Base-by-base conservation (phyloP, 1,140 invertebrate genomes). In the Drosophila micromelanica region DNA sequence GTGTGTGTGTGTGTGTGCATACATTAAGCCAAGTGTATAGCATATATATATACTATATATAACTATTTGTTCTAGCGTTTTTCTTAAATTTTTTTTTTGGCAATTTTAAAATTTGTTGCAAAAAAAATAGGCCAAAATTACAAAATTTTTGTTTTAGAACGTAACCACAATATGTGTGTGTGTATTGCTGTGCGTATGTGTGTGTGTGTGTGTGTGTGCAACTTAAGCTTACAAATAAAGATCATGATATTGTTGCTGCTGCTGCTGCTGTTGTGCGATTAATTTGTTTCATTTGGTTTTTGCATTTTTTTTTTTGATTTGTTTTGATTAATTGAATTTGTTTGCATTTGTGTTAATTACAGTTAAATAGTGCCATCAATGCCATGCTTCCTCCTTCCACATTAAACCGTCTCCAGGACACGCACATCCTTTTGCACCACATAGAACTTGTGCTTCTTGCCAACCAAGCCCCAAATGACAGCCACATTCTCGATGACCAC, bases 371-470 rank as follows among this genome's bases (percentile, higher is more conserved):
- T 70, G 59, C 27, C 49, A 63, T 45, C 52, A 8, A 30, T 35
- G 32, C 32, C 7, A 7, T 4, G 11, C 13, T 3, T 59, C 7
- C n/a, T 12, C 38, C 30, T 20, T 20, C 5, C 3, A 0, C 9
- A 13, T 56, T 90, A 90, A 45, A 91, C 90, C 17, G 90, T 91
- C 69, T 91, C 90, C 42, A 91, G 72, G 7, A 76, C 90, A 78
- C 95, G 93, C n/a, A 95, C 92, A 91, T 98, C 96, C 92, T 98
- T 99, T 86, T 98, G 97, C 7, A 99, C 98, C 75, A 99, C 95
- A 93, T 98, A 98, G 93, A 99, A 99, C 92, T 97, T 97, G 92
- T 98, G 96, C 92, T 98, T 98, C 79, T 98, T 97, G 17, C 97
- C 96, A 73, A 98, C 94, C 30, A 98, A 93, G 6, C 97, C 98